Conservation (phyloP, 2,113 vertebrate genomes). For the Pristiophorus japonicus region DNA sequence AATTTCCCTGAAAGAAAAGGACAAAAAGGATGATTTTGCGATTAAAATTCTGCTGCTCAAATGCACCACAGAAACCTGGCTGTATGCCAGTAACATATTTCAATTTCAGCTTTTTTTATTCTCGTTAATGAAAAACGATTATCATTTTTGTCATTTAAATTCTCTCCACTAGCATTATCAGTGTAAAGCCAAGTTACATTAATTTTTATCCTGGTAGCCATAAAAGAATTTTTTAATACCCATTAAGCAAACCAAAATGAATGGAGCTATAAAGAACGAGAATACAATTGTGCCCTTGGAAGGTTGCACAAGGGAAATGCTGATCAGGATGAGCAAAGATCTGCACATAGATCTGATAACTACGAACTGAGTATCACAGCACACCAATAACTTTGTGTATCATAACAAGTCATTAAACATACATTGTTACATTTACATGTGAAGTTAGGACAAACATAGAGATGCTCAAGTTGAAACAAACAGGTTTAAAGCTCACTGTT, state of each 20-base stretch:
- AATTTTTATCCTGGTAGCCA: slow-evolving; percentile 43
- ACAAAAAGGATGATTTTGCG: slow-evolving; percentile 37
- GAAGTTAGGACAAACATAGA: slow-evolving; percentile 6
- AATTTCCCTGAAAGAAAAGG: slow-evolving; percentile 34
- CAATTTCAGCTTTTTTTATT: slow-evolving; percentile 41
- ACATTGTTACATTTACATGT: neutral
- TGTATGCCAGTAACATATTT: slow-evolving; percentile 27
- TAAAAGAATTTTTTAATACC: slow-evolving; percentile 44
- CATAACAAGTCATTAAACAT: neutral
- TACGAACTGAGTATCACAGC: neutral
- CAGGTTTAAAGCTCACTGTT: neutral
- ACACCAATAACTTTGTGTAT: neutral
- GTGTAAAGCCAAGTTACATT: slow-evolving; percentile 44
- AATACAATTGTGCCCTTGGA: slow-evolving; percentile 52
- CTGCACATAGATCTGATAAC: neutral
- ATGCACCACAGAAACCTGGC: slow-evolving; percentile 15
- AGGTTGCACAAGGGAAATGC: slow-evolving; percentile 41
- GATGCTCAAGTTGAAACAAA: neutral
- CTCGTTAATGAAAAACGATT: slow-evolving; percentile 44
- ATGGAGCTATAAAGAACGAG: slow-evolving; percentile 48
- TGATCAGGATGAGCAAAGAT: slow-evolving; percentile 15
- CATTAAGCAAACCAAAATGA: slow-evolving; percentile 57
- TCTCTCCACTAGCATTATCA: slow-evolving; percentile 44
- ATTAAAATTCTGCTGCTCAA: slow-evolving; percentile 23
- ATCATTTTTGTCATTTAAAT: slow-evolving; percentile 43